A percentile compares a stretch with the other conserved stretches of the same genome.
These are phyloP conservation scores for Hydropsyche tenuis DNA, from an alignment of 1,140 invertebrate species.

Conservation along the genomic window DNA sequence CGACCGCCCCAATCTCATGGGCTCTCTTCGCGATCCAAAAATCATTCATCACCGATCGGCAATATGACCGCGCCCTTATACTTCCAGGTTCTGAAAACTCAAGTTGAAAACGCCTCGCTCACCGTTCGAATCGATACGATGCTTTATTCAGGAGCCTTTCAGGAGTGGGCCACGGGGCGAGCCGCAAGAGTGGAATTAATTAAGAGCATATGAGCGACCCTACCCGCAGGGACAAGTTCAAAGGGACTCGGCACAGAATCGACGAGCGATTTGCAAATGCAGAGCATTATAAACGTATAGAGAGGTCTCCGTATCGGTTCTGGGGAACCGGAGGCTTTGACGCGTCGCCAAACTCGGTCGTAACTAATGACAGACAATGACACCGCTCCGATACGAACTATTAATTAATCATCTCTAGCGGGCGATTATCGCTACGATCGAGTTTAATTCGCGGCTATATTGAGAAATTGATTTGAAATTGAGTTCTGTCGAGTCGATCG, in stretches of 20 bases:
- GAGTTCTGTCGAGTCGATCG: too few species aligned
- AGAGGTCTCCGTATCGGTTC: too few species aligned
- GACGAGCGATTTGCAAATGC: slow-evolving; percentile 20
- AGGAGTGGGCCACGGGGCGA: not conserved
- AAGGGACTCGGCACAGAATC: not conserved
- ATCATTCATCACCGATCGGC: too few species aligned
- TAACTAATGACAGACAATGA: slow-evolving; percentile 21
- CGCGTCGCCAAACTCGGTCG: not conserved
- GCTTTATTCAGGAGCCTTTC: slow-evolving; percentile 20
- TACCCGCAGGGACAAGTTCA: slow-evolving; percentile 20
- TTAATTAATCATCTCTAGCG: slow-evolving; percentile 1
- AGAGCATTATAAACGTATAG: too few species aligned
- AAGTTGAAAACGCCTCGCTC: too few species aligned
- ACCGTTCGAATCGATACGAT: slow-evolving; percentile 5
- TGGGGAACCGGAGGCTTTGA: not conserved
- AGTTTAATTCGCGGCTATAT: too few species aligned
- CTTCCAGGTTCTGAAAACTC: too few species aligned
- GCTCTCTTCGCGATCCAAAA: too few species aligned
- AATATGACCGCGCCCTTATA: too few species aligned
- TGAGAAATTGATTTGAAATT: too few species aligned
- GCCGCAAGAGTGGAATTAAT: slow-evolving; percentile 24
- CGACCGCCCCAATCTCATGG: too few species aligned
- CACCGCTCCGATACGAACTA: not conserved
- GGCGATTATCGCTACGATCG: too few species aligned
- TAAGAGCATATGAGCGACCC: slow-evolving; percentile 1